Base-by-base conservation (phyloP, 2,113 vertebrate genomes). In the Labeo catla region DNA sequence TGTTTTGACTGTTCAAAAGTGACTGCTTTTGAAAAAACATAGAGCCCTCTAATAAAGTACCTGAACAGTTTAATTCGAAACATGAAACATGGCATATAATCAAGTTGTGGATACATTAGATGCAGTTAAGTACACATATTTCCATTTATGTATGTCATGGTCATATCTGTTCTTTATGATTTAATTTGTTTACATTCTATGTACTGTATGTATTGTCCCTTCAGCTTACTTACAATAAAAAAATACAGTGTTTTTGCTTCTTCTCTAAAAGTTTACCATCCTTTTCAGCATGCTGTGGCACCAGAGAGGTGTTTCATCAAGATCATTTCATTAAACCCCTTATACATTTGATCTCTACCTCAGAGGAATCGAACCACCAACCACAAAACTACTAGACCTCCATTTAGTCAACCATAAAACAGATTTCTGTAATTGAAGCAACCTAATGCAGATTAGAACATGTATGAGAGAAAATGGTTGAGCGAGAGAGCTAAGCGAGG, bases 401-500 rank as follows among this genome's bases (percentile, higher is more conserved):
- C 91, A 91, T 94, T 93, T 92, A 92, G 91, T 94, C 90, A 92
- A 94, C 54, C 39, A 45, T 21, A 21, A 57, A 39, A 57, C 6
- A 11, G 15, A 39, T 57, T 57, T 59, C 28, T 4, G 6, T 81
- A n/a, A 65, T 19, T 16, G 16, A 70, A 50, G 84, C 36, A 36
- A 84, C 50, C 12, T 23, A 81, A 66, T 66, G 52, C 45, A 57
- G 74, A 65, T 78, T 23, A 59, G 50, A 70, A 74, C 59, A 57
- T 63, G 23, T 47, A 57, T 19, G 73, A 77, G 81, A 45, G 89
- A 86, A 72, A 86, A 36, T 54, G 47, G 45, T 65, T 47, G 19
- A 52, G 59, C 50, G 23, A 39, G 34, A 52, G 52, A 16, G 28
- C 12, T 23, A 28, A 63, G 47, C 39, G 28, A 86, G 66, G 50